Evolutionary conservation across 2,888 invertebrate species (phyloP).

Genomic region (Cyclophora punctaria): DNA sequence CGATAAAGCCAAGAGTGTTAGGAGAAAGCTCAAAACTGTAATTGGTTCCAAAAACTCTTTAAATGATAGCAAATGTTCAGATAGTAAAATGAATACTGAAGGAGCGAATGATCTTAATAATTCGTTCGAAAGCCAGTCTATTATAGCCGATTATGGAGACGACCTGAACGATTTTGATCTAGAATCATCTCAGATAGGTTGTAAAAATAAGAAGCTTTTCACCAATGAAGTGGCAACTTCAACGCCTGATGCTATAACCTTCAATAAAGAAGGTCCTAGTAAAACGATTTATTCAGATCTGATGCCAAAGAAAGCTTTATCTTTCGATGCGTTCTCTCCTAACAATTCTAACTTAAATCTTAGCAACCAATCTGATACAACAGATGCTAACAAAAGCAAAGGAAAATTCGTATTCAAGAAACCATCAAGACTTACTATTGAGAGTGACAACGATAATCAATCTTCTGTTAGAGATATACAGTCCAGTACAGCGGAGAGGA

Average conservation of each 20-base stretch:
- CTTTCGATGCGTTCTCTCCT: conserved; percentile 44
- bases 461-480: conserved; percentile 37
- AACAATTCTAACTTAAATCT: conserved; percentile 27
- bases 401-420: conserved; percentile 64
- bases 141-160: conserved; percentile 27
- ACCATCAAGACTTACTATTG: conserved; percentile 42
- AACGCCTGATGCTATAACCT: conserved; percentile 40
- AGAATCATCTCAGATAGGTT: conserved; percentile 25
- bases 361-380: conserved; percentile 30
- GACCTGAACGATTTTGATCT: conserved; percentile 43
- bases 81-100: conserved; percentile 22
- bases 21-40: conserved; percentile 71
- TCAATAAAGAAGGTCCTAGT: conserved; percentile 28
- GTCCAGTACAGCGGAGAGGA: conserved; percentile 52
- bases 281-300: conserved; percentile 44
- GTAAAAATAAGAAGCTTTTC: conserved; percentile 13
- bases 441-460: conserved; percentile 21
- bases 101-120: conserved; percentile 10
- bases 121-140: conserved; percentile 24
- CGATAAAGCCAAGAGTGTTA: conserved; percentile 71
- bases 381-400: conserved; percentile 42
- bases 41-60: conserved; percentile 28
- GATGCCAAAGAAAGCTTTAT: conserved; percentile 39
- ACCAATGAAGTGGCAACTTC: conserved; percentile 28
- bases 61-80: no score